Conservation (phyloP, 35 echinoderm and acorn worm genomes). For the Chiridota heheva region DNA sequence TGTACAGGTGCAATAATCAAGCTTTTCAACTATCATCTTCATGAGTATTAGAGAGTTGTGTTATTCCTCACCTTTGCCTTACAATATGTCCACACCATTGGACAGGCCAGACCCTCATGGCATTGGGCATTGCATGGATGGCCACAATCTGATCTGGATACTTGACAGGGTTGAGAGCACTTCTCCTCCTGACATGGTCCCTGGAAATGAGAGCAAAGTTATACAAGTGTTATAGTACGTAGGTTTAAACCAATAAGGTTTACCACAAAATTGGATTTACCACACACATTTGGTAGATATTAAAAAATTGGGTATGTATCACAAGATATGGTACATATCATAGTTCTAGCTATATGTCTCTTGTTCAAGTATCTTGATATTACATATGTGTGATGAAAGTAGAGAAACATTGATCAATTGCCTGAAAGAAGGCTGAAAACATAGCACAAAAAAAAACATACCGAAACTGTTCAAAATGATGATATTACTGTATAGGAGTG, state of each 20-base stretch:
- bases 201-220: constrained; percentile 58
- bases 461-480: too few species aligned
- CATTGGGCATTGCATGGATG: constrained; percentile 76
- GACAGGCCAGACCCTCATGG: constrained; percentile 75
- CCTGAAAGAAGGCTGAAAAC: too few species aligned
- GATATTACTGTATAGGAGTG: too few species aligned
- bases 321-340: background rate
- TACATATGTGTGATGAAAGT: too few species aligned
- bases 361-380: too few species aligned
- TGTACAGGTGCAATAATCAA: background rate
- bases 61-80: constrained; percentile 72
- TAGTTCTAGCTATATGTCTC: too few species aligned
- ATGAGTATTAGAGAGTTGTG: background rate
- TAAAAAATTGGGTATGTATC: too few species aligned
- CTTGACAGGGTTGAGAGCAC: constrained; percentile 74
- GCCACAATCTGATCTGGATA: constrained; percentile 63
- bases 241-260: background rate
- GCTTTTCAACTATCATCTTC: background rate
- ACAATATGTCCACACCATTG: constrained; percentile 58
- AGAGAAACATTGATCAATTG: too few species aligned
- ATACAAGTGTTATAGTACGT: background rate
- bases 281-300: background rate
- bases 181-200: constrained; percentile 61
- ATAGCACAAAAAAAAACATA: too few species aligned
- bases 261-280: background rate